Conservation (phyloP, 1,140 invertebrate species). For the Varroa destructor region DNA sequence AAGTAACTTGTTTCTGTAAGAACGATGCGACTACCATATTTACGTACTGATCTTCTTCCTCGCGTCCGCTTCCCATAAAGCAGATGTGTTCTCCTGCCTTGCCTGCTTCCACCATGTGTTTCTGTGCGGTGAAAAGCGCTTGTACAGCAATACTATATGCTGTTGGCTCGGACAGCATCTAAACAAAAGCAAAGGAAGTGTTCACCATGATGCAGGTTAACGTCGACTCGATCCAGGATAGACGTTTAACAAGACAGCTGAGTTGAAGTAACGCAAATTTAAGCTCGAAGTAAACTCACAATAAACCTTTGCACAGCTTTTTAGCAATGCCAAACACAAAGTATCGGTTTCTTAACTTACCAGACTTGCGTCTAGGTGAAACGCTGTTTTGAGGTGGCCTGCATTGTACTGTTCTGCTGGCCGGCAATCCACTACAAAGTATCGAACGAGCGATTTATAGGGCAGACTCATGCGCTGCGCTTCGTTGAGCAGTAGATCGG, state of each 20-base stretch:
- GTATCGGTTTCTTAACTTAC: constrained; percentile 41
- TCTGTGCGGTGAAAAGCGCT: constrained; percentile 73
- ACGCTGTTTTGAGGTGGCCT: constrained; percentile 88
- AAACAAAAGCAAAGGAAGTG: constrained; percentile 32
- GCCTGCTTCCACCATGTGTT: constrained; percentile 70
- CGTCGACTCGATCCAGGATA: constrained; percentile 7
- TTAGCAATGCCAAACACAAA: background rate
- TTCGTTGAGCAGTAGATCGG: constrained; percentile 42
- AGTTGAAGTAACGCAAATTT: no score
- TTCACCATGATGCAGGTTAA: background rate
- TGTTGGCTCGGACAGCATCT: constrained; percentile 86
- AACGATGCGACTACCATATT: constrained; percentile 97
- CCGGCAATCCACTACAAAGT: constrained; percentile 92
- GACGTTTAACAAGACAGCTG: background rate
- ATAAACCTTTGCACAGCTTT: no score
- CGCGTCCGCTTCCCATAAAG: constrained; percentile 85
- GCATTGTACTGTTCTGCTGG: constrained; percentile 91
- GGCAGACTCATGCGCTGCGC: constrained; percentile 26
- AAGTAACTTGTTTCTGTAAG: constrained; percentile 78
- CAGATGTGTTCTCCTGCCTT: constrained; percentile 91
- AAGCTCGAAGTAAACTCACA: no score
- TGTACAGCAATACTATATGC: constrained; percentile 88
- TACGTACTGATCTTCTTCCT: constrained; percentile 89
- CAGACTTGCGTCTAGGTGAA: constrained; percentile 90
- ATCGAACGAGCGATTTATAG: constrained; percentile 45